Evolutionary conservation across 2,113 vertebrate species (phyloP).

Genomic region (Sclerurus mexicanus): DNA sequence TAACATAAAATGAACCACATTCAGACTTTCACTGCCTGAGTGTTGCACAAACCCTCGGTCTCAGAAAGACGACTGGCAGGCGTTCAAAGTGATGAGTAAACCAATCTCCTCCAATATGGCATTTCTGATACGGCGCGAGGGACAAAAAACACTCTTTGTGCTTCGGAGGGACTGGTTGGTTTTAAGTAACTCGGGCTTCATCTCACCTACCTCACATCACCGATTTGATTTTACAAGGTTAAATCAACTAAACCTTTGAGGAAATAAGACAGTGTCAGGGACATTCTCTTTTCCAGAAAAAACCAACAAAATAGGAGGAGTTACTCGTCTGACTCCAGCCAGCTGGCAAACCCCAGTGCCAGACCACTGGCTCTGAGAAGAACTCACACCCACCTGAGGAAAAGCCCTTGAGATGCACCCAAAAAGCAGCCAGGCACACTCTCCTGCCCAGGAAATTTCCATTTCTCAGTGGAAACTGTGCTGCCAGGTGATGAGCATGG

Average conservation of each 20-base stretch:
- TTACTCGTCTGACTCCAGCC: not conserved
- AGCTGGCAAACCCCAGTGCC: not conserved
- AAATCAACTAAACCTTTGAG: not conserved
- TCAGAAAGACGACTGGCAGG: not conserved
- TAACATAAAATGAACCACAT: not conserved
- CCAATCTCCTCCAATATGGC: not conserved
- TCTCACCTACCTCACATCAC: not conserved
- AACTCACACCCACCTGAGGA: not conserved
- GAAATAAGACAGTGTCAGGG: not conserved
- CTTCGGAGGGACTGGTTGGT: not conserved
- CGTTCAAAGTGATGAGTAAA: not conserved
- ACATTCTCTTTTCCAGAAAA: not conserved
- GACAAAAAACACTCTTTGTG: not conserved
- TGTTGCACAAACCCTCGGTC: not conserved
- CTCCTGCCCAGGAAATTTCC: not conserved
- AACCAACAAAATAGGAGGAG: not conserved
- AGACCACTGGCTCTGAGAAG: not conserved
- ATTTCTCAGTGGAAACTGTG: not conserved
- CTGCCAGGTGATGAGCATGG: not conserved
- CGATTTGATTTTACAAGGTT: not conserved
- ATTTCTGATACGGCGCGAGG: not conserved
- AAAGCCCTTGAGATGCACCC: not conserved
- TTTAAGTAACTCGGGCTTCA: not conserved
- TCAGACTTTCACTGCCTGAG: conserved; percentile 28
- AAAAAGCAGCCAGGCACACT: fast-evolving